phyloP scores from a whole-genome alignment of 2,888 invertebrate genomes.

The Melinaea marsaeus region DNA sequence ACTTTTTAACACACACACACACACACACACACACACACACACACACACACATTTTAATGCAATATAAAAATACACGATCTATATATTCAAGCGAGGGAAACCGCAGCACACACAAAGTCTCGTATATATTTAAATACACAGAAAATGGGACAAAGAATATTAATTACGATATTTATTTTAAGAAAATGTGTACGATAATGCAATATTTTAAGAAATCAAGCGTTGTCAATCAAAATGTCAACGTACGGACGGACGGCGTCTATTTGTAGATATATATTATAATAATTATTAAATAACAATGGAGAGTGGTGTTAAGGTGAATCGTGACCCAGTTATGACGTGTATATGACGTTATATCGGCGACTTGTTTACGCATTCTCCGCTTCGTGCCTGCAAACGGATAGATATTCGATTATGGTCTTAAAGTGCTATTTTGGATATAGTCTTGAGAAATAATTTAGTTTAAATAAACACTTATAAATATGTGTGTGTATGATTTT shows the following conservation, averaged over 20 bases:
- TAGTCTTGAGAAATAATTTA: not conserved
- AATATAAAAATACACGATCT: not conserved
- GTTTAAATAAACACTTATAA: too few relatives aligned
- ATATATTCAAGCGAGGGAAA: not conserved
- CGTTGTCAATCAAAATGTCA: conserved; percentile 65
- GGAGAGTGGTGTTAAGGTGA: not conserved
- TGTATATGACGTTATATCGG: not conserved
- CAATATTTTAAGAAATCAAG: conserved; percentile 24
- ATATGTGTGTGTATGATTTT: too few relatives aligned
- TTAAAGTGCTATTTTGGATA: not conserved
- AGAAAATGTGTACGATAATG: not conserved
- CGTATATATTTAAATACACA: not conserved
- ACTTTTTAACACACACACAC: too few relatives aligned
- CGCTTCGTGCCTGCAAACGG: not conserved
- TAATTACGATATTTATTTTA: not conserved
- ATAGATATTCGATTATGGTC: not conserved
- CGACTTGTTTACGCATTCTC: conserved; percentile 4
- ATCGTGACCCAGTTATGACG: conserved; percentile 2
- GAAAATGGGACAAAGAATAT: not conserved
- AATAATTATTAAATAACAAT: conserved; percentile 4
- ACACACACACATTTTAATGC: not conserved
- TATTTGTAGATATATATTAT: not conserved
- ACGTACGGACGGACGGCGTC: conserved; percentile 32
- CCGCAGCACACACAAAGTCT: not conserved
- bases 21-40: too few relatives aligned